Evolutionary conservation across 2,888 invertebrate genomes (phyloP).

Genomic region (Biston betularia): DNA sequence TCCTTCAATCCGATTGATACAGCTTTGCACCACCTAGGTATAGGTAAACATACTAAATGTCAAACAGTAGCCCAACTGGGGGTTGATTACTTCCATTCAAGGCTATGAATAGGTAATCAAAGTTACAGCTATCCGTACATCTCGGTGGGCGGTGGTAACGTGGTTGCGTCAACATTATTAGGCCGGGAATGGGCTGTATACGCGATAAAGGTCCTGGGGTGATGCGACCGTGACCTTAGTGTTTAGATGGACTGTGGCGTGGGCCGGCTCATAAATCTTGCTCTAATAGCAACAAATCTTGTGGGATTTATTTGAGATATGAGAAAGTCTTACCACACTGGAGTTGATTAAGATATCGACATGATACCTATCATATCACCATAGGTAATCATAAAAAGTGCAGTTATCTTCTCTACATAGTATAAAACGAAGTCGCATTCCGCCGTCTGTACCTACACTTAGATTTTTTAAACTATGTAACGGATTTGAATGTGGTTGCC

Average conservation of each 20-base stretch:
- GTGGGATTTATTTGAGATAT: slow-evolving; percentile 5
- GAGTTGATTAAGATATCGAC: not conserved
- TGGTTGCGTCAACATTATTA: slow-evolving; percentile 24
- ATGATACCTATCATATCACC: not conserved
- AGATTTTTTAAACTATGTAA: no score
- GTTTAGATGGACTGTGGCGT: not conserved
- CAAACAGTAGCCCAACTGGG: not conserved
- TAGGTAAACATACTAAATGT: not conserved
- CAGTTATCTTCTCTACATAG: no score
- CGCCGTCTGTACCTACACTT: no score
- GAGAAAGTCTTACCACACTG: not conserved
- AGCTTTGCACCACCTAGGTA: not conserved
- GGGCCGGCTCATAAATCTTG: slow-evolving; percentile 14
- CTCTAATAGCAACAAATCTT: slow-evolving; percentile 14
- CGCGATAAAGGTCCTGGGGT: slow-evolving; percentile 20
- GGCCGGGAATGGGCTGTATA: slow-evolving; percentile 19
- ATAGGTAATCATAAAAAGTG: no score
- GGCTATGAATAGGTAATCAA: slow-evolving; percentile 23
- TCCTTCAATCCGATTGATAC: not conserved
- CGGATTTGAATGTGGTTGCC: no score
- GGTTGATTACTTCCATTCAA: slow-evolving; percentile 21
- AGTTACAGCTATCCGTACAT: slow-evolving; percentile 6
- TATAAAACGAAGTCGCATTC: no score
- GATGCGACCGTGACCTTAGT: slow-evolving; percentile 17
- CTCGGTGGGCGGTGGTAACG: slow-evolving; percentile 2